phyloP scores from a whole-genome alignment of 1,140 invertebrate species.

The Stegodyphus mimosarum region DNA sequence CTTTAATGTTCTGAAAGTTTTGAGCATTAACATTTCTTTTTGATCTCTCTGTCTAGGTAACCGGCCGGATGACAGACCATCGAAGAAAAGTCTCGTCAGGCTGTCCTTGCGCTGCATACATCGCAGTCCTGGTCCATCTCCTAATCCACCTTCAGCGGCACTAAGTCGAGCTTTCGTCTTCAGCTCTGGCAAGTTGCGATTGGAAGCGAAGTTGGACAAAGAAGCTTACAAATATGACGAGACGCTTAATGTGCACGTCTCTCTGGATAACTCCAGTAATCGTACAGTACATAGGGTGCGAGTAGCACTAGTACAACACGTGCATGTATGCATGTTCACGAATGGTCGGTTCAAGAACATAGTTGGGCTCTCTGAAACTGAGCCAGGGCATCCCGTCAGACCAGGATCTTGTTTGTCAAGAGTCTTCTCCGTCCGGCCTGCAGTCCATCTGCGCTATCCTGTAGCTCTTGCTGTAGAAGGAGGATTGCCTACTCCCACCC shows the following conservation, averaged over 20 bases:
- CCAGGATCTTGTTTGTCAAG: constrained; percentile 45
- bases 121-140: constrained; percentile 64
- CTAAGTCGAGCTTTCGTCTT: constrained; percentile 60
- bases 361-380: constrained; percentile 54
- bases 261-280: constrained; percentile 61
- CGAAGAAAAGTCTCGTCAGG: constrained; percentile 79
- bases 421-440: constrained; percentile 54
- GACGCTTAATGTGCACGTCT: constrained; percentile 52
- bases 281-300: constrained; percentile 60
- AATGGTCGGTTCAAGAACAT: constrained; percentile 63
- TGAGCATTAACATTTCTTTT: not conserved
- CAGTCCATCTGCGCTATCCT: constrained; percentile 52
- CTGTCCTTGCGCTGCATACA: constrained; percentile 85
- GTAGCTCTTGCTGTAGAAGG: constrained; percentile 62
- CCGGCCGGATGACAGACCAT: constrained; percentile 79
- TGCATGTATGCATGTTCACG: constrained; percentile 63
- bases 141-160: constrained; percentile 21
- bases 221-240: constrained; percentile 58
- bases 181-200: constrained; percentile 49
- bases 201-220: constrained; percentile 56
- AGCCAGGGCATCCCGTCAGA: constrained; percentile 49
- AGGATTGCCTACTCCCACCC: constrained; percentile 16
- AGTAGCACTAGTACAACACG: constrained; percentile 61
- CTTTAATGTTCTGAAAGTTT: not conserved
- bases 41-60: constrained; percentile 73